phyloP scores from a whole-genome alignment of 2,888 invertebrate species.

The Calameuta pallipes region DNA sequence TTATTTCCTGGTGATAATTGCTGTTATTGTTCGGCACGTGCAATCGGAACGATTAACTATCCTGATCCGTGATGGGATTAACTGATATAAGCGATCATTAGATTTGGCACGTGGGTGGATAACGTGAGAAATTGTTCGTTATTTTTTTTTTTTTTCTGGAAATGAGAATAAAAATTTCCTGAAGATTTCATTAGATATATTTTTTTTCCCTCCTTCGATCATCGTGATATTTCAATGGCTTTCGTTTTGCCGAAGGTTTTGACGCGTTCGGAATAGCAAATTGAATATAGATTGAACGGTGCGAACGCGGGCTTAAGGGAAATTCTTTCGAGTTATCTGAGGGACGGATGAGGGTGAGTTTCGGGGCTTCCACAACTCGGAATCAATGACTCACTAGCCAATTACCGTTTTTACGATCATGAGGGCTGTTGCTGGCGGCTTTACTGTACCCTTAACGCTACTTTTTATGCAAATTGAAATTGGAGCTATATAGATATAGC shows the following conservation, averaged over 20 bases:
- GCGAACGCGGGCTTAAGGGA: conserved; percentile 25
- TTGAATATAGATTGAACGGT: conserved; percentile 7
- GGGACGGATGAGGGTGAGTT: conserved; percentile 2
- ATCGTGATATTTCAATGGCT: background rate
- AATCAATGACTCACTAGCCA: conserved; percentile 56
- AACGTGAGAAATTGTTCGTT: background rate
- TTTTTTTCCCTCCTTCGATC: background rate
- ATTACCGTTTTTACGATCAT: conserved; percentile 48
- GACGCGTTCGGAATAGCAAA: background rate
- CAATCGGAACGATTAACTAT: background rate
- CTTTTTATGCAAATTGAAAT: conserved; percentile 55
- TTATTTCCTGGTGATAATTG: conserved; percentile 7
- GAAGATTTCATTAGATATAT: background rate
- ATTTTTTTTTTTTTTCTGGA: background rate
- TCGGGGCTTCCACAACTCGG: conserved; percentile 23
- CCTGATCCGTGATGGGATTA: background rate
- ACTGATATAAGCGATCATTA: background rate
- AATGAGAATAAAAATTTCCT: background rate
- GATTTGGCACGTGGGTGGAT: background rate
- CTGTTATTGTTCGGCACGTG: background rate
- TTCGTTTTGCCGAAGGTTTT: background rate
- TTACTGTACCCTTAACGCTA: conserved; percentile 16
- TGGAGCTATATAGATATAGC: conserved; percentile 1
- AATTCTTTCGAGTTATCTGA: conserved; percentile 30
- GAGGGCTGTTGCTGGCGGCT: conserved; percentile 13